Conservation (phyloP, 2,888 invertebrate genomes). For the Hypercompe scribonia region DNA sequence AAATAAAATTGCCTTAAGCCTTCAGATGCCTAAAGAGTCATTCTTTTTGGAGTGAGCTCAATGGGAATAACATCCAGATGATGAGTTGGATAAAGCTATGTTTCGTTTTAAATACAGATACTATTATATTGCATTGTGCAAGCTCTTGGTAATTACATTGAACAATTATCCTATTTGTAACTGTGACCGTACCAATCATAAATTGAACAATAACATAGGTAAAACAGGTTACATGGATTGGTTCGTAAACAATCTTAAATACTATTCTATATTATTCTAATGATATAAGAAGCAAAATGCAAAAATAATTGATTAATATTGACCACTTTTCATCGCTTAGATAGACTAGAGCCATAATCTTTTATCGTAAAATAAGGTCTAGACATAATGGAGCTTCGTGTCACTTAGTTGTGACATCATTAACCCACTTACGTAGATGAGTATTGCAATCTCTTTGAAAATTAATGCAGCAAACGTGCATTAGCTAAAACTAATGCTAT, state of each 20-base stretch:
- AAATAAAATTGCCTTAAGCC: too few relatives aligned
- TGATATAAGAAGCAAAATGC: not conserved
- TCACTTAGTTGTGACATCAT: not conserved
- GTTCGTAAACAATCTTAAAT: not conserved
- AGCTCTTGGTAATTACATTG: not conserved
- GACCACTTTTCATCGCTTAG: not conserved
- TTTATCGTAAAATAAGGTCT: not conserved
- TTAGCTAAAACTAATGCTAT: too few relatives aligned
- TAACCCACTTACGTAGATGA: not conserved
- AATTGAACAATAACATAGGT: not conserved
- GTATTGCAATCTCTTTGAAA: not conserved
- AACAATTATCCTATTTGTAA: not conserved
- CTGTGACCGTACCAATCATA: not conserved
- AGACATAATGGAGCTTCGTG: not conserved
- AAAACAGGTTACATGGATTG: not conserved
- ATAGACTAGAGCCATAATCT: not conserved
- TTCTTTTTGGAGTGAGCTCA: not conserved
- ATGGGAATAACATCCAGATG: too few relatives aligned
- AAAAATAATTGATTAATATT: constrained; percentile 14
- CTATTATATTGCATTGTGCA: not conserved
- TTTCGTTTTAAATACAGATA: not conserved
- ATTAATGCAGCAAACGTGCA: not conserved
- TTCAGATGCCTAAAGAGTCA: not conserved
- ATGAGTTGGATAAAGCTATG: too few relatives aligned
- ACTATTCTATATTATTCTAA: too few relatives aligned